These are phyloP conservation scores for Eupleurogrammus muticus DNA, from an alignment of 2,797 vertebrate genomes.

Conservation along the genomic window DNA sequence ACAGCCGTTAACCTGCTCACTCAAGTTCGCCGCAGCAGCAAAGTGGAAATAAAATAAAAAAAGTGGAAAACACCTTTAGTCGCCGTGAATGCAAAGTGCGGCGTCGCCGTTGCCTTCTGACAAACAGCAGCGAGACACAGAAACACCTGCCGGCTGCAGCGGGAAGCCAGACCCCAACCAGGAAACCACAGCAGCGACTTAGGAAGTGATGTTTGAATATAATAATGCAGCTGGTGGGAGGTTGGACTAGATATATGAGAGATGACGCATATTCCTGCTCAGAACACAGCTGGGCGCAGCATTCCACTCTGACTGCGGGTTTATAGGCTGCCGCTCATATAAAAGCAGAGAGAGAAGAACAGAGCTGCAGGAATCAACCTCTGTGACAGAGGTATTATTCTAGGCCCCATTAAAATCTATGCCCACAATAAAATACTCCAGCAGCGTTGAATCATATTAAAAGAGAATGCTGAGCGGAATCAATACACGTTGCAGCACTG, in stretches of 20 bases:
- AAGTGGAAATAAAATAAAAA: conserved; percentile 45
- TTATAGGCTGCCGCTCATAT: conserved; percentile 68
- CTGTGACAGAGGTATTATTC: conserved; percentile 79
- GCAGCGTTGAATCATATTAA: conserved; percentile 74
- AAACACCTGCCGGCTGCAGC: conserved; percentile 70
- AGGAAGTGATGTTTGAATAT: conserved; percentile 65
- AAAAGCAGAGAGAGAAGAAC: conserved; percentile 52
- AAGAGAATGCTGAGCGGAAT: conserved; percentile 69
- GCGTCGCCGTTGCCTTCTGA: conserved; percentile 52
- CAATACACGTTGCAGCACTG: conserved; percentile 61
- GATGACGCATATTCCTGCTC: conserved; percentile 67
- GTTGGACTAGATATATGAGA: conserved; percentile 63
- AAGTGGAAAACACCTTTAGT: conserved; percentile 43
- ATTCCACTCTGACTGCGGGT: conserved; percentile 69
- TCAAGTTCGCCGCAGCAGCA: conserved; percentile 57
- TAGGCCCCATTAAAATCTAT: conserved; percentile 77
- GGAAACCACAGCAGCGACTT: conserved; percentile 70
- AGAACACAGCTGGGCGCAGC: conserved; percentile 69
- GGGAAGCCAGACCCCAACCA: conserved; percentile 52
- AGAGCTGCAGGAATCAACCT: conserved; percentile 65
- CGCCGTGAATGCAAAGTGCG: conserved; percentile 31
- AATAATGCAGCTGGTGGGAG: conserved; percentile 78
- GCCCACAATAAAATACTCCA: conserved; percentile 77
- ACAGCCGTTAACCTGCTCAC: conserved; percentile 81
- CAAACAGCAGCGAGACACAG: conserved; percentile 53